Evolutionary conservation across 53 echinoderm and acorn worm species (phyloP), one percentile per base, ranked within the genome.

Genomic region (Holothuria scabra): DNA sequence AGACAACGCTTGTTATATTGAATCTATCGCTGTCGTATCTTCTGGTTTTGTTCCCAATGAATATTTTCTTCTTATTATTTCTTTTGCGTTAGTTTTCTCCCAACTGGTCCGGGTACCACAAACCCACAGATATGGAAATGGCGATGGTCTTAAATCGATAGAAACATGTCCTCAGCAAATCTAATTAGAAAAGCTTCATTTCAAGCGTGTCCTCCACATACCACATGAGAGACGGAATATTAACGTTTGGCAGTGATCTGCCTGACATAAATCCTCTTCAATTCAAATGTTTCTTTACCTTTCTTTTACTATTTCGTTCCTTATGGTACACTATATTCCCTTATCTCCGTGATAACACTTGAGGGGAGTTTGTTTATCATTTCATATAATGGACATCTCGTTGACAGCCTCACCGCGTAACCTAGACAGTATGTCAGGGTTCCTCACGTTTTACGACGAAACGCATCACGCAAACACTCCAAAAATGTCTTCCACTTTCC

Each of bases 341-440:
- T 68, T 35, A 35, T 41, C n/a, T 38, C 33, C 20, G 33, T 10
- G 69, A 35, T 31, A 31, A 29, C 38, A 34, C 38, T n/a, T 30
- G 16, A 35, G 38, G 34, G 69, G 69, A 34, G 69, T 68, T 68
- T 68, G 69, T 68, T 68, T 68, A 68, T 68, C 69, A 34, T 68
- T 18, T 35, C 33, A 68, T 14, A 33, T n/a, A 68, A 35, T 41
- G 69, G 19, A 22, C n/a, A 68, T 68, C n/a, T 68, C 69, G 21
- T 32, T 68, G 69, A 33, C 69, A 68, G 69, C 69, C 30, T 68
- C 69, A 31, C 69, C 34, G 69, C 33, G 69, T 19, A 34, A 31
- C 69, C n/a, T 22, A 34, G 22, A 34, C 69, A 31, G 35, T 31
- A 65, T 13, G 35, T 68, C 69, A 68, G 33, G 35, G 7, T 12